phyloP scores from a whole-genome alignment of 2,113 vertebrate species.

The Misgurnus mizolepis region DNA sequence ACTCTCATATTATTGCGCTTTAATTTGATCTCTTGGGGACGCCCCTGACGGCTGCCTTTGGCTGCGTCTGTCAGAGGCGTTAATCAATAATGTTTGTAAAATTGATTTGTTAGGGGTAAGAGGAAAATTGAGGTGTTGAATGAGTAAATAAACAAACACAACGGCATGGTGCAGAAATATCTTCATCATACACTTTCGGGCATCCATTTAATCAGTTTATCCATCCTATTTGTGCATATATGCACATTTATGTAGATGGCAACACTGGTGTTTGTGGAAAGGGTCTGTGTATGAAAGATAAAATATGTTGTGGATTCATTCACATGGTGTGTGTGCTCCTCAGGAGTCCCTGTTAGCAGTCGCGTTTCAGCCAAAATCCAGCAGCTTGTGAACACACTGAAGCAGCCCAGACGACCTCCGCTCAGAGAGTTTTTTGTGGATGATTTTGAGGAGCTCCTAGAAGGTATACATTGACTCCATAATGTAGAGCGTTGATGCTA shows the following conservation, averaged over 20 bases:
- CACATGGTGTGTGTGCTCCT: slow-evolving; percentile 58
- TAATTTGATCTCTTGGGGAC: slow-evolving; percentile 45
- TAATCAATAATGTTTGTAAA: slow-evolving; percentile 47
- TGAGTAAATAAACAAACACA: slow-evolving; percentile 33
- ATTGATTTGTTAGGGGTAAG: slow-evolving; percentile 37
- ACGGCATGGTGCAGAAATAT: not conserved
- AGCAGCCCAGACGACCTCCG: slow-evolving; percentile 94
- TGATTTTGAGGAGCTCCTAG: slow-evolving; percentile 97
- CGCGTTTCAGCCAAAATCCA: slow-evolving; percentile 99
- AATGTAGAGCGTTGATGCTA: not conserved
- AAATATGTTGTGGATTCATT: slow-evolving; percentile 43
- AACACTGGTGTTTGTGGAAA: not conserved
- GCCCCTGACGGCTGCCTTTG: not conserved
- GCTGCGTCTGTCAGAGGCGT: slow-evolving; percentile 41
- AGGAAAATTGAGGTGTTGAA: slow-evolving; percentile 22
- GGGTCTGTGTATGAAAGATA: slow-evolving; percentile 35
- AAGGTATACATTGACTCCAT: slow-evolving; percentile 76
- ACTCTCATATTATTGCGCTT: slow-evolving; percentile 48
- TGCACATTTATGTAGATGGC: slow-evolving; percentile 1
- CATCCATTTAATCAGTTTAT: slow-evolving; percentile 10
- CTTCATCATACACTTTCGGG: not conserved
- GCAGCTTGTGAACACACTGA: slow-evolving; percentile 97
- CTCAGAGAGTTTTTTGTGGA: slow-evolving; percentile 98
- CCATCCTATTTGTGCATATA: no score
- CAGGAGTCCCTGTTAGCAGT: slow-evolving; percentile 98